Percentiles rank a stretch among this genome's conserved stretches.
Evolutionary conservation across 1,140 invertebrate species (phyloP).

Genomic region (Temnothorax longispinosus): DNA sequence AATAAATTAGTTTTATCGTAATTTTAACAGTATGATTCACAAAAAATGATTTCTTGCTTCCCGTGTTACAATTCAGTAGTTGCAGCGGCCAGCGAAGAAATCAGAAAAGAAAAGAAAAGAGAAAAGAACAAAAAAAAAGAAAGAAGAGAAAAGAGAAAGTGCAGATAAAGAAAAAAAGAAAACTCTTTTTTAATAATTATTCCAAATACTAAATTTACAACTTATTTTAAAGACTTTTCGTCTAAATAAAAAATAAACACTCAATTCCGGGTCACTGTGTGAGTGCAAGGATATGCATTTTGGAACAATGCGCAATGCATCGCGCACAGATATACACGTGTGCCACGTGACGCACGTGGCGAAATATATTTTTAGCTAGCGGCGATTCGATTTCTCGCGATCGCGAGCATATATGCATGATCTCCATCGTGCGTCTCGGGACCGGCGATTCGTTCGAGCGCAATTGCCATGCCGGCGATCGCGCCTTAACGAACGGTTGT

Average conservation of each 20-base stretch:
- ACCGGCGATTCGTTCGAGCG: not conserved
- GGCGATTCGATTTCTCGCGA: conserved; percentile 7
- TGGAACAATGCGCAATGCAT: not conserved
- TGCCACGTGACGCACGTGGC: not conserved
- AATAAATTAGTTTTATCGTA: not conserved
- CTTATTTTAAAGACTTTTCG: not conserved
- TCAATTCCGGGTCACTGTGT: no score
- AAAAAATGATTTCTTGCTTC: not conserved
- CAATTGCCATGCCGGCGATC: not conserved
- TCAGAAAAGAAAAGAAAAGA: not conserved
- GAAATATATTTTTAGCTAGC: conserved; percentile 18
- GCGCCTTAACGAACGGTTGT: not conserved
- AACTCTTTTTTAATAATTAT: not conserved
- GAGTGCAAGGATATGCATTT: not conserved
- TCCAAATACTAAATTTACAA: not conserved
- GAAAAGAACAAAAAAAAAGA: not conserved
- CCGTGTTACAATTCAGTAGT: not conserved
- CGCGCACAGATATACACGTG: not conserved
- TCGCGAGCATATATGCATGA: not conserved
- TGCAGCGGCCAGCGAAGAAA: not conserved
- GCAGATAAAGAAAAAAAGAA: not conserved
- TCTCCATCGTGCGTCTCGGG: not conserved
- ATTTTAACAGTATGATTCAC: not conserved
- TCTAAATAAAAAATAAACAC: not conserved
- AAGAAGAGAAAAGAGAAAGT: not conserved